Evolutionary conservation across 1,140 invertebrate species (phyloP), one percentile per base, ranked within the genome.

Genomic region (Macrosteles quadrilineatus): DNA sequence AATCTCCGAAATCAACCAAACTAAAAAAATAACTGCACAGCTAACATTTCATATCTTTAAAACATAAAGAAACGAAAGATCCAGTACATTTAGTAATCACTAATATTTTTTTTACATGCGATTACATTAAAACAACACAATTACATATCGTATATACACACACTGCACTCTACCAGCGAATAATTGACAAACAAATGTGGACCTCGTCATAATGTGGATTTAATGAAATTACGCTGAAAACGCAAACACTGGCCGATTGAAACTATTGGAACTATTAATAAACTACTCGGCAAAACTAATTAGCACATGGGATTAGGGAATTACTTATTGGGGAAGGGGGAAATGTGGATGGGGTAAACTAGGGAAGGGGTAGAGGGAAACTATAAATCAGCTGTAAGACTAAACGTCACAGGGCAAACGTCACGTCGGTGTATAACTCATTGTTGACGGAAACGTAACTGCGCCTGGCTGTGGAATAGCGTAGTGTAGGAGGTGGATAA

Each of bases 351-450:
- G 47, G 47, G 47, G 47, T 6, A 21, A 19, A n/a, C n/a, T 3
- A 50, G 32, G 32, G 47, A n/a, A 21, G 47, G 47, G 47, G 14
- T 3, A 40, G 17, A n/a, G 47, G 47, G 47, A 21, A 19, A 21
- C 47, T 19, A n/a, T 50, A 50, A 50, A 50, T 50, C 47, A 50
- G 47, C 47, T 50, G 47, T 50, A 50, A 50, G 47, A 50, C 47
- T 19, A 50, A 50, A 50, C 47, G 47, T 50, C 47, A 50, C 3
- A 17, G 6, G 21, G 14, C 4, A 19, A 50, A 21, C 47, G 27
- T 59, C 55, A 59, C 55, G 55, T 59, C 55, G 21, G 55, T 59
- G 27, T 25, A 59, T 59, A 59, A 59, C 14, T 59, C 55, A 59
- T 14, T 29, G 55, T 19, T 59, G 55, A 29, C 55, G 55, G 9